Evolutionary conservation across 2,888 invertebrate species (phyloP).

Genomic region (Torymus aiolomorphi): DNA sequence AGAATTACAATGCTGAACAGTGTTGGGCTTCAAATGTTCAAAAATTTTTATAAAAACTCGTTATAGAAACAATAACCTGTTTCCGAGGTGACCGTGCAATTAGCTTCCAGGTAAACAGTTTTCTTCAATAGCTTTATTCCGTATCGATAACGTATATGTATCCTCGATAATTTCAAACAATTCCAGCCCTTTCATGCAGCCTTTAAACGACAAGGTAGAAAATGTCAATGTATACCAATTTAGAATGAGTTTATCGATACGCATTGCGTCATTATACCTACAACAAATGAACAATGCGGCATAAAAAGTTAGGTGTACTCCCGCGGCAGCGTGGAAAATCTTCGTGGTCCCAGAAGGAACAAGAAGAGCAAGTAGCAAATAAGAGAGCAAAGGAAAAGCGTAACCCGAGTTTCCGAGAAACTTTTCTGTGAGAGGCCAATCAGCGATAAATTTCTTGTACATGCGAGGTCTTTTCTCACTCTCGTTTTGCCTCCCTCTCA

Average conservation of each 20-base stretch:
- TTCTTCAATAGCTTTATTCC: too few species aligned
- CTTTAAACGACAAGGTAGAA: conserved; percentile 3
- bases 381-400: neutral
- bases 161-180: neutral
- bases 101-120: too few species aligned
- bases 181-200: neutral
- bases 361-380: neutral
- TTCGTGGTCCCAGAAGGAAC: neutral
- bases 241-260: conserved; percentile 35
- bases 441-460: conserved; percentile 40
- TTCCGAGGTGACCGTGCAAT: too few species aligned
- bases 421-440: conserved; percentile 33
- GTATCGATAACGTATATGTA: too few species aligned
- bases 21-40: too few species aligned
- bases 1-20: too few species aligned
- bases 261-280: conserved; percentile 37
- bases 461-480: neutral
- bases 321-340: neutral
- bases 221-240: conserved; percentile 25
- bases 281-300: neutral
- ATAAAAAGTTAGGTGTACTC: conserved; percentile 16
- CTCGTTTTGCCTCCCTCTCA: too few species aligned
- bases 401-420: conserved; percentile 3
- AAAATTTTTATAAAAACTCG: too few species aligned
- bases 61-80: too few species aligned